Percentiles rank a stretch among this genome's conserved stretches.
These are phyloP conservation scores for Cryptoblepharus egeriae DNA, from an alignment of 2,797 vertebrate genomes.

Conservation along the genomic window DNA sequence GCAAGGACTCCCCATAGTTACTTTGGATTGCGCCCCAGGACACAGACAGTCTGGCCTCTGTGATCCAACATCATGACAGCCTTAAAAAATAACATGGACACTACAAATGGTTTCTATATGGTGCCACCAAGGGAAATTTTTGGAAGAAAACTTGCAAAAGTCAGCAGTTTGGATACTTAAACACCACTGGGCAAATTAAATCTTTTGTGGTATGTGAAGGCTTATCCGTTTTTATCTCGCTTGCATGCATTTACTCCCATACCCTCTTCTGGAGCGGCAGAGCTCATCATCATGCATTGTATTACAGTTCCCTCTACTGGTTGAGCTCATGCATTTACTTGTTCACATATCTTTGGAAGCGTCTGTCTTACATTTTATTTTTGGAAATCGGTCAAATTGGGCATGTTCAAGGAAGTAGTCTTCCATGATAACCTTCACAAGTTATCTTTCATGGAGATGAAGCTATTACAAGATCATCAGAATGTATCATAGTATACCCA, in stretches of 20 bases:
- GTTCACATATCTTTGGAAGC: slow-evolving; percentile 17
- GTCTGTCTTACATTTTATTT: neutral
- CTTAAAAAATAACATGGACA: neutral
- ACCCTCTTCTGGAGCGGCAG: neutral
- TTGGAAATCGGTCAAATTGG: neutral
- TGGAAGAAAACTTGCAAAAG: no score
- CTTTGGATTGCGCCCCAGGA: no score
- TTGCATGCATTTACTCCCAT: neutral
- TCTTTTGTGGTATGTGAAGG: neutral
- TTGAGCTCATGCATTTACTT: slow-evolving; percentile 44
- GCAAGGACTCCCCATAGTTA: no score
- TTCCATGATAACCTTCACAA: neutral
- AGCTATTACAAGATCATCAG: neutral
- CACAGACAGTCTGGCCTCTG: neutral
- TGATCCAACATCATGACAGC: neutral
- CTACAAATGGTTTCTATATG: neutral
- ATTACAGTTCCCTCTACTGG: slow-evolving; percentile 72
- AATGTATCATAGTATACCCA: neutral
- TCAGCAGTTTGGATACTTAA: neutral
- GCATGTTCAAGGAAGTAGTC: neutral
- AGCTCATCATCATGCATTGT: slow-evolving; percentile 51
- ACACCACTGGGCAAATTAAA: slow-evolving; percentile 19
- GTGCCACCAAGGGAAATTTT: no score
- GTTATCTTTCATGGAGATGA: neutral
- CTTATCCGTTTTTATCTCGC: slow-evolving; percentile 16